Percentiles rank a stretch among this genome's conserved stretches.
Conservation (phyloP, 2,113 vertebrate genomes). For the Scolopax mira region DNA sequence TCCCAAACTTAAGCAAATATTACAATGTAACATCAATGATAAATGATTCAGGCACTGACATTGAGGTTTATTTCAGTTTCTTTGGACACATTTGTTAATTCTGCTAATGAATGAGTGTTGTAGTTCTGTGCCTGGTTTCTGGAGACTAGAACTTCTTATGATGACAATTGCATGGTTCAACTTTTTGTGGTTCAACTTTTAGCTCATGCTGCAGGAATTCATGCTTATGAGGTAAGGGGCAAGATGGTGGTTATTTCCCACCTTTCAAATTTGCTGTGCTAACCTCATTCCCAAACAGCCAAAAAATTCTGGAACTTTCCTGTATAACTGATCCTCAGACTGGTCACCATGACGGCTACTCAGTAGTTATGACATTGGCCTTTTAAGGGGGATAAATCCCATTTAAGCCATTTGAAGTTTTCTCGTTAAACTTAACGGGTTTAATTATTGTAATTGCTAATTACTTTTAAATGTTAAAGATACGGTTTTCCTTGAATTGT, state of each 20-base stretch:
- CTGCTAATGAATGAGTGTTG: neutral
- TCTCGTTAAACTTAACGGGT: neutral
- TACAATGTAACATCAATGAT: neutral
- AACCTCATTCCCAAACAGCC: neutral
- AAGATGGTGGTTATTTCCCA: neutral
- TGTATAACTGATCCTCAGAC: neutral
- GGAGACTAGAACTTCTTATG: neutral
- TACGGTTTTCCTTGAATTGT: neutral
- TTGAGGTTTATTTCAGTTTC: neutral
- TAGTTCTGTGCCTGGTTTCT: neutral
- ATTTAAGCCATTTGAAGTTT: neutral
- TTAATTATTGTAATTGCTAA: neutral
- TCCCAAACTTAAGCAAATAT: neutral
- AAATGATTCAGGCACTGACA: neutral
- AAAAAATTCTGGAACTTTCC: neutral
- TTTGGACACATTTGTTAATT: accelerated
- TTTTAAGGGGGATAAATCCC: neutral
- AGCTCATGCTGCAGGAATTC: neutral
- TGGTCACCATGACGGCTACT: neutral
- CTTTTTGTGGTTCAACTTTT: neutral
- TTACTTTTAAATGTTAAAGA: neutral
- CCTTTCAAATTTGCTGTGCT: neutral
- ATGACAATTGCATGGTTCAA: neutral
- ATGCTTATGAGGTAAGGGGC: neutral
- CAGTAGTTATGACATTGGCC: neutral